phyloP scores from a whole-genome alignment of 2,797 vertebrate genomes.

The Pantherophis vulpinus region DNA sequence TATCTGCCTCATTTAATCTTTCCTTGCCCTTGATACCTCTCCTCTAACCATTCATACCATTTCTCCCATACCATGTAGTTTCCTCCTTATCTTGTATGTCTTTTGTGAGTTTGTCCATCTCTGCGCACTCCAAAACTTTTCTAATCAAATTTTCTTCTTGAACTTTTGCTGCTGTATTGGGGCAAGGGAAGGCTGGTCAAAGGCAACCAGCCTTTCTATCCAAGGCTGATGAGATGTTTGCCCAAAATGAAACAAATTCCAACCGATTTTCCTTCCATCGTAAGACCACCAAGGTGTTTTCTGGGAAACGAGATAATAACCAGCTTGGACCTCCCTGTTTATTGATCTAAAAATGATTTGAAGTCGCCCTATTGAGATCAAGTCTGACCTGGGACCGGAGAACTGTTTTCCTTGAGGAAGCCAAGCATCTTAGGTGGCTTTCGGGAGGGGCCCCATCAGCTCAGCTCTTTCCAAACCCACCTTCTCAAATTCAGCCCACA shows the following conservation, averaged over 20 bases:
- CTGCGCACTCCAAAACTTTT: no score
- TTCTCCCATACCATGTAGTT: no score
- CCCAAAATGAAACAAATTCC: not conserved
- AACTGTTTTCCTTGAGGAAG: not conserved
- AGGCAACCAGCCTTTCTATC: not conserved
- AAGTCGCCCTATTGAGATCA: slow-evolving; percentile 24
- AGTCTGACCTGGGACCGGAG: not conserved
- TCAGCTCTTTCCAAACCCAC: slow-evolving; percentile 27
- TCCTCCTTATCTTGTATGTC: no score
- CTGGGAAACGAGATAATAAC: slow-evolving; percentile 13
- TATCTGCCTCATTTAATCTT: no score
- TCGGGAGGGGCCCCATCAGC: not conserved
- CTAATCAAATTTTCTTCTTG: no score
- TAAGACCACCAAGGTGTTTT: accelerated
- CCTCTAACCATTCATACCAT: no score
- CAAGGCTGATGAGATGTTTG: not conserved
- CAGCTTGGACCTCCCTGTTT: slow-evolving; percentile 13
- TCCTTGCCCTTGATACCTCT: no score
- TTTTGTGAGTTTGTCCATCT: no score
- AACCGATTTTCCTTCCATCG: accelerated
- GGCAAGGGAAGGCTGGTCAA: not conserved
- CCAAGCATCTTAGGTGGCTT: not conserved
- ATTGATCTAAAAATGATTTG: slow-evolving; percentile 24
- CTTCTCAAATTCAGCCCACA: slow-evolving; percentile 26
- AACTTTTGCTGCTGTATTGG: not conserved